Evolutionary conservation across 2,113 vertebrate genomes (phyloP).

Genomic region (Ondatra zibethicus): DNA sequence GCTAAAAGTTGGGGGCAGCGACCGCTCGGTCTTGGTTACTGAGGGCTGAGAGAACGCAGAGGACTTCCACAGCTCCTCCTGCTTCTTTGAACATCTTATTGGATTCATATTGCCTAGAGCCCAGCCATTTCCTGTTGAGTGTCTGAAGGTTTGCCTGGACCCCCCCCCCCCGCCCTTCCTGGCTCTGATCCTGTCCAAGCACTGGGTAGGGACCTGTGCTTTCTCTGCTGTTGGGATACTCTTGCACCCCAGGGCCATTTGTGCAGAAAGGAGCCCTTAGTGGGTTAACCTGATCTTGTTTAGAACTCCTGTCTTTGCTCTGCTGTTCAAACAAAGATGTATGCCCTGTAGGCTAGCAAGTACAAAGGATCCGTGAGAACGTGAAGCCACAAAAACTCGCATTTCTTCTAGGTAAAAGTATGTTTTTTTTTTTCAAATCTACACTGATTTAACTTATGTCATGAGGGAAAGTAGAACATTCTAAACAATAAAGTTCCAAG

Average conservation of each 20-base stretch:
- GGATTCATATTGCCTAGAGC: conserved; percentile 61
- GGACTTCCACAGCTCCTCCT: conserved; percentile 21
- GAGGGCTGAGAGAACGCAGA: conserved; percentile 13
- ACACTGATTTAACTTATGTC: conserved; percentile 11
- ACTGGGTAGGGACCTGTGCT: background rate
- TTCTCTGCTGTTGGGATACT: background rate
- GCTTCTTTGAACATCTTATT: conserved; percentile 60
- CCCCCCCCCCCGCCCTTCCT: background rate
- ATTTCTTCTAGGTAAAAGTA: conserved; percentile 41
- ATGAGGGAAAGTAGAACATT: background rate
- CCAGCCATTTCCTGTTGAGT: conserved; percentile 72
- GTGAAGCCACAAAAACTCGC: background rate
- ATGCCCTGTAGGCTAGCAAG: background rate
- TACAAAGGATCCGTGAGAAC: background rate
- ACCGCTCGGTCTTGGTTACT: conserved; percentile 68
- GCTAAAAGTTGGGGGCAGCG: background rate
- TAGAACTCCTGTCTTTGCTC: conserved; percentile 35
- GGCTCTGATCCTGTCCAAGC: conserved; percentile 23
- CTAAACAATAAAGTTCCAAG: conserved; percentile 59
- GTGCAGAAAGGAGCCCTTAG: background rate
- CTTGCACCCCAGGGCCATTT: background rate
- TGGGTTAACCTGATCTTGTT: background rate
- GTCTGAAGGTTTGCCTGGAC: conserved; percentile 34
- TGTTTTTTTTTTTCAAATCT: conserved; percentile 32
- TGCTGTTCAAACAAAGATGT: conserved; percentile 53